Evolutionary conservation across 1,140 invertebrate genomes (phyloP).

Genomic region (Colletes gigas): DNA sequence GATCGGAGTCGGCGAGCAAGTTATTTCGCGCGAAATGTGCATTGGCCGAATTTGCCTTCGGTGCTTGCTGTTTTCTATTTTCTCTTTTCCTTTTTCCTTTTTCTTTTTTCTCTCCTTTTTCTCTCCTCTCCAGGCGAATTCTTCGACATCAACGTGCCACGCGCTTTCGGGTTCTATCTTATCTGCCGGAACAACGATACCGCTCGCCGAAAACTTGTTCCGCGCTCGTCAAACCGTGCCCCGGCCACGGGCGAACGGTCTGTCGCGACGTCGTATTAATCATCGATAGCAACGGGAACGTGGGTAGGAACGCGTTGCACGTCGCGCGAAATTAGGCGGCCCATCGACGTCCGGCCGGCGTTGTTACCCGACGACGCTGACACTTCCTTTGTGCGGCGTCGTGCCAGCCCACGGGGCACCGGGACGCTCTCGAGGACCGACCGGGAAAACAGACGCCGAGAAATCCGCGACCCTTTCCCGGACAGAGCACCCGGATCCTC

Average conservation of each 20-base stretch:
- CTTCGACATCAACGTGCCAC: slow-evolving; percentile 1
- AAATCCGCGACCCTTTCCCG: not conserved
- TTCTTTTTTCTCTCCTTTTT: not conserved
- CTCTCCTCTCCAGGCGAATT: not conserved
- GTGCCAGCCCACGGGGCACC: not conserved
- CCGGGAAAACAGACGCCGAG: slow-evolving; percentile 1
- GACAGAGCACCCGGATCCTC: not conserved
- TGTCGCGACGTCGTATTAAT: not conserved
- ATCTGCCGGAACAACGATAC: slow-evolving; percentile 10
- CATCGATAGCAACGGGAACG: not conserved
- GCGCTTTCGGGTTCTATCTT: not conserved
- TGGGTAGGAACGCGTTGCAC: not conserved
- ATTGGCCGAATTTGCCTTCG: slow-evolving; percentile 62
- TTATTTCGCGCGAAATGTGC: slow-evolving; percentile 67
- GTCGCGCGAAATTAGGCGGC: not conserved
- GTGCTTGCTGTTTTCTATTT: slow-evolving; percentile 20
- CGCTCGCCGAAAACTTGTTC: not conserved
- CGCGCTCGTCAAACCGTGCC: not conserved
- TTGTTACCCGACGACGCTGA: not conserved
- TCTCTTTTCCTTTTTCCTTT: not conserved
- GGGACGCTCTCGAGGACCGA: not conserved
- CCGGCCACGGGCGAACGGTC: not conserved
- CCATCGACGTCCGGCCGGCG: not conserved
- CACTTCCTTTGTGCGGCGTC: not conserved
- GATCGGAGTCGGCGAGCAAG: slow-evolving; percentile 62